Evolutionary conservation across 1,140 invertebrate species (phyloP).

Genomic region (Aporrectodea caliginosa): DNA sequence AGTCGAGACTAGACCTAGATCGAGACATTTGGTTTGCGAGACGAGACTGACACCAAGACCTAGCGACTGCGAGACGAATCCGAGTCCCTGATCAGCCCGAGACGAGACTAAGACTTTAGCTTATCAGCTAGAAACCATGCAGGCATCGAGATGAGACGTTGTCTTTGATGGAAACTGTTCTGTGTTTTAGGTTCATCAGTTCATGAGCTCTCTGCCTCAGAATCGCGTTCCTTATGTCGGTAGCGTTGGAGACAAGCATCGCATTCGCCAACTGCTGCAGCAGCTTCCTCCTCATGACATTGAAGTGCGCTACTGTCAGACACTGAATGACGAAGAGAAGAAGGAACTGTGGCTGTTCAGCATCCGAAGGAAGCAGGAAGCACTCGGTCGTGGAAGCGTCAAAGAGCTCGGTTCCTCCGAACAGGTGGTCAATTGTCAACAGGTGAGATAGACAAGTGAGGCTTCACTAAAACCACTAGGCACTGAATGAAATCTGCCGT

Average conservation of each 20-base stretch:
- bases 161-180: no score
- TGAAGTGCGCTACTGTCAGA: constrained; percentile 83
- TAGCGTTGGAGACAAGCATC: constrained; percentile 88
- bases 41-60: no score
- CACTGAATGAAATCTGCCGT: not conserved
- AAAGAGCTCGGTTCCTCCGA: constrained; percentile 64
- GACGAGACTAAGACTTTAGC: no score
- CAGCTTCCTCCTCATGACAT: constrained; percentile 96
- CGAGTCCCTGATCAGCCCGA: no score
- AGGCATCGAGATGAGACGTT: no score
- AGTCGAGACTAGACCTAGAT: no score
- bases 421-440: constrained; percentile 31
- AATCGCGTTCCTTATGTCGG: constrained; percentile 96
- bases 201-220: constrained; percentile 89
- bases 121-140: no score
- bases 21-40: no score
- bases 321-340: constrained; percentile 79
- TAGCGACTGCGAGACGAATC: no score
- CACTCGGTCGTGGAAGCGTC: constrained; percentile 83
- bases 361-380: constrained; percentile 83
- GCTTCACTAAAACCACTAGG: not conserved
- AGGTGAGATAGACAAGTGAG: not conserved
- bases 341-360: constrained; percentile 88
- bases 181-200: constrained; percentile 97
- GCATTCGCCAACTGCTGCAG: constrained; percentile 85